These are phyloP conservation scores for Calephelis virginiensis DNA, from an alignment of 1,140 invertebrate genomes.

Conservation along the genomic window DNA sequence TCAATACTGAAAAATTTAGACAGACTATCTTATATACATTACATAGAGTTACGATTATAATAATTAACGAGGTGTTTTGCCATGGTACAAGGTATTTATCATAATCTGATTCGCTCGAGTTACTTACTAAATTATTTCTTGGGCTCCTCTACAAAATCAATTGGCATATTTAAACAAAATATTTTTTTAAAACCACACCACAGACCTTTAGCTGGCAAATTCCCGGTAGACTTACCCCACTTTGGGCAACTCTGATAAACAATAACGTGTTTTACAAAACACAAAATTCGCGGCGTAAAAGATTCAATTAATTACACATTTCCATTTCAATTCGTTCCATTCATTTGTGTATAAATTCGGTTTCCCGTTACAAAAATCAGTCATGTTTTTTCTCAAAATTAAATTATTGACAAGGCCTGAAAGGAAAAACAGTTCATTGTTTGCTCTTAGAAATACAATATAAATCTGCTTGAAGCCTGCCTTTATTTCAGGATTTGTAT, in stretches of 20 bases:
- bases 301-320: conserved; percentile 11
- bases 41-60: no score
- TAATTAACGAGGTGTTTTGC: no score
- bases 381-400: conserved; percentile 10
- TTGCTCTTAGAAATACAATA: conserved; percentile 10
- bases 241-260: neutral
- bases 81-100: no score
- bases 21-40: no score
- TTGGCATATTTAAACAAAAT: no score
- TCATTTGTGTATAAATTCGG: conserved; percentile 14
- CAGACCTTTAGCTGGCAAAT: no score
- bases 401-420: conserved; percentile 4
- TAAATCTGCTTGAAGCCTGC: neutral
- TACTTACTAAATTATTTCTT: no score
- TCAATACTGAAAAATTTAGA: no score
- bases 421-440: conserved; percentile 18
- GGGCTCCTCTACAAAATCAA: no score
- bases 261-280: conserved; percentile 6
- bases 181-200: no score
- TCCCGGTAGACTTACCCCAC: neutral
- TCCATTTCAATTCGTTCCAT: conserved; percentile 10
- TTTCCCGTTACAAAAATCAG: conserved; percentile 12
- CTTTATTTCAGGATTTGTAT: neutral
- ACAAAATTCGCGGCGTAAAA: conserved; percentile 10
- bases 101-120: no score